Evolutionary conservation across 2,113 vertebrate genomes (phyloP).

Genomic region (Petrocephalus zakoni): DNA sequence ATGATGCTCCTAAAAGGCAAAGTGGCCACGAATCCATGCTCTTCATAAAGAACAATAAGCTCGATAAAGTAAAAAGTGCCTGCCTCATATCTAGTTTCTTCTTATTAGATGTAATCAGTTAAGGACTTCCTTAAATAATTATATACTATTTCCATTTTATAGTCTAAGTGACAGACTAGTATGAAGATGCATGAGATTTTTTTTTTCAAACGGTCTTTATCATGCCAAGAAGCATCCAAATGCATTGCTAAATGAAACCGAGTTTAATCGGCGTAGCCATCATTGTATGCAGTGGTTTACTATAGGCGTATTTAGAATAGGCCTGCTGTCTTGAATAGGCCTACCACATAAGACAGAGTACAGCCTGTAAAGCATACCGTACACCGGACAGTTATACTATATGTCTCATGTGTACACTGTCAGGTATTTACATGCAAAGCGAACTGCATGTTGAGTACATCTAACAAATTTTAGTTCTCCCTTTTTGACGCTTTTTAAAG

Average conservation of each 20-base stretch:
- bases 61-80: not conserved
- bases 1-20: not conserved
- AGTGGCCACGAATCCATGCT: not conserved
- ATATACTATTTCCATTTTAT: not conserved
- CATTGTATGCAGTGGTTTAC: not conserved
- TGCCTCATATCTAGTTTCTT: not conserved
- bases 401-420: not conserved
- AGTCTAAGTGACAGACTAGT: not conserved
- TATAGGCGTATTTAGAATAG: not conserved
- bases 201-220: not conserved
- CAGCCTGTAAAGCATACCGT: not conserved
- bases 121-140: not conserved
- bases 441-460: not conserved
- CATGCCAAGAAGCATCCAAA: not conserved
- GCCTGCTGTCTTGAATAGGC: not conserved
- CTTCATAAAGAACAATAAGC: not conserved
- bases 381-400: not conserved
- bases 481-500: not conserved
- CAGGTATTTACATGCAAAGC: not conserved
- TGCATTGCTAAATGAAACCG: not conserved
- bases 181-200: not conserved
- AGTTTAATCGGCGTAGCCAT: not conserved
- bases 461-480: not conserved
- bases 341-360: not conserved
- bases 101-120: not conserved